Evolutionary conservation across 1,140 invertebrate genomes (phyloP), one percentile per base, ranked within the genome.

Genomic region (Argopecten irradians): DNA sequence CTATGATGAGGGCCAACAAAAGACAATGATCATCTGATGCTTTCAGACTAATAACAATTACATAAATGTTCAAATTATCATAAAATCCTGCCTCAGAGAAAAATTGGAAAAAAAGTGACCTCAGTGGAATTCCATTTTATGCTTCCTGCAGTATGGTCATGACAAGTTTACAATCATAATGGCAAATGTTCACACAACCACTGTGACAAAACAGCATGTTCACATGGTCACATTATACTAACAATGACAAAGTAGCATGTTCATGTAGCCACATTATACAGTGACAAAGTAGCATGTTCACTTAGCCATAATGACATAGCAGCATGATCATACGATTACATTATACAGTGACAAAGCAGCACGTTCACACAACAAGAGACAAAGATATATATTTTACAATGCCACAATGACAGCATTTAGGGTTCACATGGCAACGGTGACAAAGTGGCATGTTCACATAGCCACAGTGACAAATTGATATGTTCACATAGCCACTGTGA

Each of bases 31-130:
- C 55, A 71, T 71, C 55, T 28, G 55, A 71, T 71, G 55, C 55
- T 71, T 71, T 71, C 28, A 71, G 55, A 71, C 55, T 71, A 71
- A 71, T 71, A 71, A 71, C 55, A n/a, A 71, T 71, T 71, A 71
- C 55, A 71, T 71, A 71, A 71, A 71, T 71, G 55, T 71, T 71
- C 55, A 71, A 71, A 71, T 71, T 71, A 71, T 28, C 55, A 71
- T 71, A 71, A 71, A 71, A 71, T 71, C 55, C 28, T 71, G 55
- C 22, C 22, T 3, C 22, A 71, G 16, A 71, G 55, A 71, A 71
- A 71, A n/a, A 71, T 71, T 71, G 22, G n/a, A 71, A 71, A 28
- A 71, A 71, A 71, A 71, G 55, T 28, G n/a, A 71, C 28, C 55
- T 28, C 55, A 71, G 43, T 71, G 55, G 55, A 7, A 16, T 5